Conservation (phyloP, 2,888 invertebrate genomes). For the Ganaspis brasiliensis region DNA sequence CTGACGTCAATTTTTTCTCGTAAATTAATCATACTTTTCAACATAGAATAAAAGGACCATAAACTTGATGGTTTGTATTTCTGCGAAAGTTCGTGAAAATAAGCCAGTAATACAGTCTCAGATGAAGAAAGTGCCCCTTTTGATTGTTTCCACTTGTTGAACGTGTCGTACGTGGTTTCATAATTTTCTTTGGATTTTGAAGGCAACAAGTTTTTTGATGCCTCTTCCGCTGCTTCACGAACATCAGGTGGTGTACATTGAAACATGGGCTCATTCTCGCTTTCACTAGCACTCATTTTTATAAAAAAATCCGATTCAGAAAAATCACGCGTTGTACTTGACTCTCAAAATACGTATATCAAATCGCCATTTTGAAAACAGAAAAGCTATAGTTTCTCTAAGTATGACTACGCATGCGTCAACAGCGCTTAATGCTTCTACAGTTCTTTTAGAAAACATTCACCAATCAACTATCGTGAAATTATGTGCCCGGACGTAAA, state of each 20-base stretch:
- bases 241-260: background rate
- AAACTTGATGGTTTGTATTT: background rate
- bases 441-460: no score
- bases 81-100: background rate
- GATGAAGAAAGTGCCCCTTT: background rate
- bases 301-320: no score
- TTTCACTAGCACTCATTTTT: no score
- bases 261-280: no score
- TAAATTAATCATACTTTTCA: slow-evolving; percentile 31
- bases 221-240: background rate
- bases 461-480: no score
- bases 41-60: background rate
- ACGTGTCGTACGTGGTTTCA: background rate
- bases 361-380: no score
- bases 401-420: no score
- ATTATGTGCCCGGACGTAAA: no score
- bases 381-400: no score
- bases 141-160: background rate
- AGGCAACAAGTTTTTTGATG: background rate
- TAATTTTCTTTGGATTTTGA: background rate
- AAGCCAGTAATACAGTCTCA: background rate
- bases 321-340: no score
- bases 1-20: slow-evolving; percentile 1
- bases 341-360: no score
- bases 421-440: no score